Base-by-base conservation (phyloP, 2,888 invertebrate species). In the Tinea semifulvella region DNA sequence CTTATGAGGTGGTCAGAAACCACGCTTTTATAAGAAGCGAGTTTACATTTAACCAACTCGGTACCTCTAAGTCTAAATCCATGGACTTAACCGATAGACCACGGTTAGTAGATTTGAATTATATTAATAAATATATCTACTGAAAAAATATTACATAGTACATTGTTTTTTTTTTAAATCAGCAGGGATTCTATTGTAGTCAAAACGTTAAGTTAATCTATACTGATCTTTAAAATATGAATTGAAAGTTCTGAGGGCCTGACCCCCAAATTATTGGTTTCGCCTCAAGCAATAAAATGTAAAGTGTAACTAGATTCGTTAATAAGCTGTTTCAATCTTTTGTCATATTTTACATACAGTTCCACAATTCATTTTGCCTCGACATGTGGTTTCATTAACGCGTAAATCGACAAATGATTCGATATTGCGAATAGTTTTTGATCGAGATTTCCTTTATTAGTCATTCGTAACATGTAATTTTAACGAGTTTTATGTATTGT, bases 181-280 rank as follows among this genome's bases (percentile, higher is more conserved):
- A 61, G 36, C 56, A 54, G 53, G 52, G 49, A 19, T 20, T 36
- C 44, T 42, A 44, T 42, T 20, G 38, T 28, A 48, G 16, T 13
- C 28, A 8, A 36, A 38, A 46, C 43, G 38, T 47, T 39, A 19
- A 64, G 63, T 63, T 62, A 73, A 73, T 72, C 58, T 65, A 60
- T 61, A 61, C n/a, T 49, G 55, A 68, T 63, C 61, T 22, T 56
- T 57, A 58, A 60, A 64, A 57, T 63, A 53, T 54, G 53, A 61
- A 63, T 61, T 54, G 56, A 58, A 60, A 43, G 55, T 61, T 63
- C 68, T 67, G 49, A 68, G 65, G 69, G 68, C 57, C 53, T 51
- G 49, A 54, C 56, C 60, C 65, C 67, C 54, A 69, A 75, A 79
- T 79, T 77, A 77, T 75, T 59, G 75, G 72, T 70, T 76, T 62